Evolutionary conservation across 1,140 invertebrate species (phyloP).

Genomic region (Macrosteles quadrilineatus): DNA sequence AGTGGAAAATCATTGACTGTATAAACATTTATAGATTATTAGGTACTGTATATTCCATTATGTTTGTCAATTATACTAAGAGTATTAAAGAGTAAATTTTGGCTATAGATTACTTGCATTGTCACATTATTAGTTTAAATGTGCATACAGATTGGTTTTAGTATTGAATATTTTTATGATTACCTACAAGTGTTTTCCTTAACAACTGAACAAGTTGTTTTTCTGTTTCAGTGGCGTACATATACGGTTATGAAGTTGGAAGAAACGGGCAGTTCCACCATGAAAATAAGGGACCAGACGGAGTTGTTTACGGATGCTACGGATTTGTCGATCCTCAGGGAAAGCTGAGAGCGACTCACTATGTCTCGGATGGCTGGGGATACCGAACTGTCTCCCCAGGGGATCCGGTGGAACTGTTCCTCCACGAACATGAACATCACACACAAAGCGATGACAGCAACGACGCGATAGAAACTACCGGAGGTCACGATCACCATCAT

Average conservation of each 20-base stretch:
- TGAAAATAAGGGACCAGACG: constrained; percentile 69
- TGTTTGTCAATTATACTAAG: too few relatives aligned
- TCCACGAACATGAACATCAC: constrained; percentile 50
- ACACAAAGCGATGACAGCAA: constrained; percentile 23
- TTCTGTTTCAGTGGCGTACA: constrained; percentile 36
- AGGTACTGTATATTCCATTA: too few relatives aligned
- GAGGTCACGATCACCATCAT: constrained; percentile 49
- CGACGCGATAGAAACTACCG: constrained; percentile 12
- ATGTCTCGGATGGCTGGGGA: constrained; percentile 74
- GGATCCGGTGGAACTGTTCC: constrained; percentile 67
- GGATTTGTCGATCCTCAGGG: constrained; percentile 71
- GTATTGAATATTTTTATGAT: too few relatives aligned
- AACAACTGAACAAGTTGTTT: constrained; percentile 5
- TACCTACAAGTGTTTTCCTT: too few relatives aligned
- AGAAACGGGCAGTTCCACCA: constrained; percentile 76
- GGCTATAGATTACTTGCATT: too few relatives aligned
- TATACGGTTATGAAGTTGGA: constrained; percentile 55
- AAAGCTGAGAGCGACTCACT: constrained; percentile 67
- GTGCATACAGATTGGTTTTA: too few relatives aligned
- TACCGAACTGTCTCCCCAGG: constrained; percentile 69
- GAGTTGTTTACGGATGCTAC: constrained; percentile 77
- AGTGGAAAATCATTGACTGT: too few relatives aligned
- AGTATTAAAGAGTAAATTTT: too few relatives aligned
- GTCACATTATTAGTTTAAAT: too few relatives aligned
- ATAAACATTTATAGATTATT: too few relatives aligned